A percentile compares a stretch with the other conserved stretches of the same genome.
phyloP scores from a whole-genome alignment of 2,888 invertebrate species.

The Drosophila stalkeri region DNA sequence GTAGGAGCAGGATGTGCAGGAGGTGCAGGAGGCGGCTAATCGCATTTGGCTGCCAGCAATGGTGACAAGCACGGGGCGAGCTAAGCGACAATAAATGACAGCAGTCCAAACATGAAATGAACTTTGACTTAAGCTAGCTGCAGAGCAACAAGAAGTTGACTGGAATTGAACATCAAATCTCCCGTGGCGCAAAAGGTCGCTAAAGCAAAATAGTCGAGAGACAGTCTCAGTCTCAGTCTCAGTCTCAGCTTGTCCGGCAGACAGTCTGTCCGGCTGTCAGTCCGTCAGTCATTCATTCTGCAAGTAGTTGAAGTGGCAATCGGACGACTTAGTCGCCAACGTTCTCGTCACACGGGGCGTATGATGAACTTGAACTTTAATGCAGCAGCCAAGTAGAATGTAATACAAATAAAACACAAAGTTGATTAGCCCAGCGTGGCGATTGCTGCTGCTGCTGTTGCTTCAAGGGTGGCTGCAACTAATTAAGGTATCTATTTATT shows the following conservation, averaged over 20 bases:
- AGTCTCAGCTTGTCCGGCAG: not conserved
- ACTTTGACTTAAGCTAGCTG: constrained; percentile 33
- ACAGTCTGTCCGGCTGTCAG: not conserved
- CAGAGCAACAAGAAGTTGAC: constrained; percentile 29
- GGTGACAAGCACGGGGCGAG: constrained; percentile 15
- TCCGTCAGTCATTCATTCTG: constrained; percentile 7
- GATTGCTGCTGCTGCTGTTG: no score
- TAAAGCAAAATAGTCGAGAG: not conserved
- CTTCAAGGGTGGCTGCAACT: not conserved
- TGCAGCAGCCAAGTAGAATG: constrained; percentile 17
- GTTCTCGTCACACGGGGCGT: constrained; percentile 25
- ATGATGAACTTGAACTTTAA: constrained; percentile 42
- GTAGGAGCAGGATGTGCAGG: not conserved
- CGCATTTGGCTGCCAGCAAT: constrained; percentile 46
- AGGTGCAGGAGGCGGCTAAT: constrained; percentile 46
- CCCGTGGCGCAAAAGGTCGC: constrained; percentile 35
- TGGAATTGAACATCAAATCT: constrained; percentile 38
- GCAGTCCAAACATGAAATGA: constrained; percentile 53
- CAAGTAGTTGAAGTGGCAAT: constrained; percentile 18
- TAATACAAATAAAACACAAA: constrained; percentile 21
- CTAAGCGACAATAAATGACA: constrained; percentile 60
- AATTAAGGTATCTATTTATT: constrained; percentile 18
- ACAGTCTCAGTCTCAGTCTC: not conserved
- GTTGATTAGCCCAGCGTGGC: constrained; percentile 16
- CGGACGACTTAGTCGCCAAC: constrained; percentile 4